Percentiles rank a stretch among this genome's conserved stretches.
Conservation (phyloP, 1,140 invertebrate species). For the Bombus vancouverensis region DNA sequence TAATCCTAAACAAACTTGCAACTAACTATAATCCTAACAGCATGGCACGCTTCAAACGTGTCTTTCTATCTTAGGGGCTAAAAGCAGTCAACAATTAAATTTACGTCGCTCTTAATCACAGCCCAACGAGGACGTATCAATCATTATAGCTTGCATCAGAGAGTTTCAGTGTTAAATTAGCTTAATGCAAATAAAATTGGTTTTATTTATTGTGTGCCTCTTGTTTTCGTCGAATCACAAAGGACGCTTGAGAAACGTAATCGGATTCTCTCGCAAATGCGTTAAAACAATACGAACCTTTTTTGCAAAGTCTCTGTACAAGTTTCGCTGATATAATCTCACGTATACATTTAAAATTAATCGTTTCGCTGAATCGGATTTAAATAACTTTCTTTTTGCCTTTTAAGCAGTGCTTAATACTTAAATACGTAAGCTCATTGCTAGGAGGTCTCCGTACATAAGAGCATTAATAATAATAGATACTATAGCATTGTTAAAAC, state of each 20-base stretch:
- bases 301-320: no score
- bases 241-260: neutral
- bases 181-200: neutral
- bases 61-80: neutral
- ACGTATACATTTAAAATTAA: neutral
- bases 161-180: neutral
- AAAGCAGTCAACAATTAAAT: neutral
- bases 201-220: neutral
- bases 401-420: neutral
- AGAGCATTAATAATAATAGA: neutral
- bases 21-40: conserved; percentile 4
- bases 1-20: conserved; percentile 15
- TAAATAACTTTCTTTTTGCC: neutral
- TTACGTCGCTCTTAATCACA: neutral
- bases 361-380: neutral
- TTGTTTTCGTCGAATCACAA: neutral
- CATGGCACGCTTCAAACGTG: neutral
- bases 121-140: neutral
- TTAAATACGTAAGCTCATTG: neutral
- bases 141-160: neutral
- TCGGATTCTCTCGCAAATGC: neutral
- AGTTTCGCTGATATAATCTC: neutral
- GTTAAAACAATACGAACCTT: neutral
- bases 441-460: neutral
- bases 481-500: neutral